Evolutionary conservation across 2,797 vertebrate species (phyloP).

Genomic region (Alectoris magna): DNA sequence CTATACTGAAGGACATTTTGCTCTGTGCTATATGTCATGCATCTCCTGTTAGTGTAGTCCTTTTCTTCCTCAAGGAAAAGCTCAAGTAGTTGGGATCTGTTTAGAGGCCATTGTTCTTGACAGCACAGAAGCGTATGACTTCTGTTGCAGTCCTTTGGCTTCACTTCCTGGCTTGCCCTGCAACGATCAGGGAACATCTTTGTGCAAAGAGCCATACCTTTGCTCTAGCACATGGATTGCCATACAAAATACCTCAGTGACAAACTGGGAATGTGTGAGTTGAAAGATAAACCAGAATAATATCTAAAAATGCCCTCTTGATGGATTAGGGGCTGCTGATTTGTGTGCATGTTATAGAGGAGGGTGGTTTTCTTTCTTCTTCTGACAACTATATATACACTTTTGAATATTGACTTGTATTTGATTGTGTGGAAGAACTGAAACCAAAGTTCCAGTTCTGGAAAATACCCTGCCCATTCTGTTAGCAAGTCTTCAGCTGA

Average conservation of each 20-base stretch:
- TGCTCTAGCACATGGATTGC: not conserved
- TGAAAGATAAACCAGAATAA: not conserved
- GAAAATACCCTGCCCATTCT: not conserved
- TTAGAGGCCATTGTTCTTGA: not conserved
- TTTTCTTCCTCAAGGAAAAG: not conserved
- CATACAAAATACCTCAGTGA: accelerated
- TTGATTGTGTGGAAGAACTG: not conserved
- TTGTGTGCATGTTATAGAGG: not conserved
- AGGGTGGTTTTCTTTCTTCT: not conserved
- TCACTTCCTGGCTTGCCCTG: not conserved
- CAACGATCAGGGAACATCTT: not conserved
- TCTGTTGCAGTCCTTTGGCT: not conserved
- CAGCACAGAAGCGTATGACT: not conserved
- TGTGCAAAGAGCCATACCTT: not conserved
- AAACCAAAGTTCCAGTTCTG: not conserved
- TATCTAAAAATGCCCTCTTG: not conserved
- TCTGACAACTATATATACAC: not conserved
- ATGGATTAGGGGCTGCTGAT: not conserved
- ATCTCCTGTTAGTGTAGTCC: not conserved
- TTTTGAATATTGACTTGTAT: not conserved
- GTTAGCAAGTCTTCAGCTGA: not conserved
- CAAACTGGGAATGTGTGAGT: accelerated
- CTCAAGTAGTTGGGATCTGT: not conserved
- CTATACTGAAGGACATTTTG: not conserved
- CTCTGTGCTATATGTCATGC: not conserved